Percentiles rank a stretch among this genome's conserved stretches.
phyloP scores from a whole-genome alignment of 2,797 vertebrate species.

The Pseudotriccus pelzelni region DNA sequence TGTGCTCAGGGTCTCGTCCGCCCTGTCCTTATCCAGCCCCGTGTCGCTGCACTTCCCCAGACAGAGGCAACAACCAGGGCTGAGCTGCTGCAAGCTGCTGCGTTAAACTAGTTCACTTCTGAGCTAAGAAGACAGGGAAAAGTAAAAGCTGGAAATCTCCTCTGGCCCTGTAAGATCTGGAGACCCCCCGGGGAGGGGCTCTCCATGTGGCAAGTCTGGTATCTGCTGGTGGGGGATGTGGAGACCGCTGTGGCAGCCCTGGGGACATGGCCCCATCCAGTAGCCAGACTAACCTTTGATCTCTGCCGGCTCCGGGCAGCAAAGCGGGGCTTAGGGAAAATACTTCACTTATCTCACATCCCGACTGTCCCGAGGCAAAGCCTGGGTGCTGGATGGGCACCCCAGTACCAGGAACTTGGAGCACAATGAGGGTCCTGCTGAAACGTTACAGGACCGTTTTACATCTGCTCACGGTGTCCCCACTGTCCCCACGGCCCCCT shows the following conservation, averaged over 20 bases:
- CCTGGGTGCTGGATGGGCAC: neutral
- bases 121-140: neutral
- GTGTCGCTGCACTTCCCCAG: neutral
- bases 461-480: neutral
- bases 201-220: neutral
- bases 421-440: neutral
- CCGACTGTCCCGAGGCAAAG: neutral
- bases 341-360: conserved; percentile 29
- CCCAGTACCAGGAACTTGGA: neutral
- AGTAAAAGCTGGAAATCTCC: neutral
- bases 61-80: neutral
- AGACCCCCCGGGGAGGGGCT: neutral
- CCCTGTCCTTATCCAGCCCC: neutral
- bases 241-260: neutral
- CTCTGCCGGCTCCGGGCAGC: neutral
- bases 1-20: neutral
- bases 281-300: conserved; percentile 52
- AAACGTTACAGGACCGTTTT: neutral
- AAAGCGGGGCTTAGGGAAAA: neutral
- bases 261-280: neutral
- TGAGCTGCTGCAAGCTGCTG: neutral
- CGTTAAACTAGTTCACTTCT: neutral
- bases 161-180: neutral
- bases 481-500: neutral
- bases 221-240: neutral